Evolutionary conservation across 2,113 vertebrate species (phyloP).

Genomic region (Alligator sinensis): DNA sequence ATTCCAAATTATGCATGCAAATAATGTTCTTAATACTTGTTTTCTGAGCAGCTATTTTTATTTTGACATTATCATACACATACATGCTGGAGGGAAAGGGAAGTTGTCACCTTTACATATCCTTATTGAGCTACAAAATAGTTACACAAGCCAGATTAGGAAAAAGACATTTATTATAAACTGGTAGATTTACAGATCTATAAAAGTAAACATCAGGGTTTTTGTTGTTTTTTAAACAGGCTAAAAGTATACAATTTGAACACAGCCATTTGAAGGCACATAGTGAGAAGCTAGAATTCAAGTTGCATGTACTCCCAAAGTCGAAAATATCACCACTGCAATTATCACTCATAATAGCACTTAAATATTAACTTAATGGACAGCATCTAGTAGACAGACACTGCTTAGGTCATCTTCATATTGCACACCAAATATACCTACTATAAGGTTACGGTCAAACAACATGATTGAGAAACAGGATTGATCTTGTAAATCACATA

Average conservation of each 20-base stretch:
- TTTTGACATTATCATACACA: background rate
- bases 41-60: background rate
- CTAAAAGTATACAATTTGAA: conserved; percentile 37
- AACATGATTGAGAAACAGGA: background rate
- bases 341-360: conserved; percentile 47
- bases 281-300: conserved; percentile 28
- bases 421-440: background rate
- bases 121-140: background rate
- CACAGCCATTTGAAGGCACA: conserved; percentile 51
- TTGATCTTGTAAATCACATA: background rate
- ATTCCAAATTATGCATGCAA: background rate
- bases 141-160: conserved; percentile 3
- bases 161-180: conserved; percentile 73
- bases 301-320: background rate
- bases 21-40: background rate
- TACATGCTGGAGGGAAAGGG: background rate
- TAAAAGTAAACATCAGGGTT: conserved; percentile 44
- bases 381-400: background rate
- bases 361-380: conserved; percentile 30
- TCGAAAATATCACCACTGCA: background rate
- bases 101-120: background rate
- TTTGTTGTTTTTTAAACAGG: conserved; percentile 11
- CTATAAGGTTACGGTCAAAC: conserved; percentile 36
- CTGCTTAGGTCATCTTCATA: background rate
- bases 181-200: conserved; percentile 20